These are phyloP conservation scores for Megalurothrips usitatus DNA, from an alignment of 2,888 invertebrate species.

Conservation along the genomic window DNA sequence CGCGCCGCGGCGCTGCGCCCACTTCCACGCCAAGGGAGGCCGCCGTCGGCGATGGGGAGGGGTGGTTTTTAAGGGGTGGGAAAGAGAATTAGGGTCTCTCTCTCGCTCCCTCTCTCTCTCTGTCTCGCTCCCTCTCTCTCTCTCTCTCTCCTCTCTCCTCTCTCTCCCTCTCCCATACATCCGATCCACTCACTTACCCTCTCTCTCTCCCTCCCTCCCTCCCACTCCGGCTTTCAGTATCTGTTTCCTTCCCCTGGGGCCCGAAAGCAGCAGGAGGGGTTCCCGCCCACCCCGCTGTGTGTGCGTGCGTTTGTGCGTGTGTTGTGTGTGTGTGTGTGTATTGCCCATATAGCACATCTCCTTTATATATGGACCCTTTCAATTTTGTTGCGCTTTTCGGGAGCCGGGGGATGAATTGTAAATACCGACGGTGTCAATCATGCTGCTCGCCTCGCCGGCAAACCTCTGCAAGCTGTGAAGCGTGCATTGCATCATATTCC, in stretches of 20 bases:
- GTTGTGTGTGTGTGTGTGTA: not conserved
- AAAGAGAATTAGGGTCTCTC: not conserved
- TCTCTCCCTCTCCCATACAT: not conserved
- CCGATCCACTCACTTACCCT: no score
- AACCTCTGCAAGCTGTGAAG: no score
- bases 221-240: no score
- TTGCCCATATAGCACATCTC: slow-evolving; percentile 19
- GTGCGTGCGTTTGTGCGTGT: not conserved
- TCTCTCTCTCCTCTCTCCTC: not conserved
- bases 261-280: no score
- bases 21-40: not conserved
- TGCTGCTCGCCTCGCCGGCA: no score
- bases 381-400: slow-evolving; percentile 4
- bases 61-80: slow-evolving; percentile 22
- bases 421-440: no score
- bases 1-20: not conserved
- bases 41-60: not conserved
- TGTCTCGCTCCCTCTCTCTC: not conserved
- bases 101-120: not conserved
- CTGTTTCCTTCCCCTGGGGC: no score
- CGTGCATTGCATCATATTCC: no score
- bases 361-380: slow-evolving; percentile 22
- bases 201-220: no score
- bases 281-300: no score
- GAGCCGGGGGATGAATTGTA: not conserved